Evolutionary conservation across 2,113 vertebrate genomes (phyloP).

Genomic region (Tylochromis polylepis): DNA sequence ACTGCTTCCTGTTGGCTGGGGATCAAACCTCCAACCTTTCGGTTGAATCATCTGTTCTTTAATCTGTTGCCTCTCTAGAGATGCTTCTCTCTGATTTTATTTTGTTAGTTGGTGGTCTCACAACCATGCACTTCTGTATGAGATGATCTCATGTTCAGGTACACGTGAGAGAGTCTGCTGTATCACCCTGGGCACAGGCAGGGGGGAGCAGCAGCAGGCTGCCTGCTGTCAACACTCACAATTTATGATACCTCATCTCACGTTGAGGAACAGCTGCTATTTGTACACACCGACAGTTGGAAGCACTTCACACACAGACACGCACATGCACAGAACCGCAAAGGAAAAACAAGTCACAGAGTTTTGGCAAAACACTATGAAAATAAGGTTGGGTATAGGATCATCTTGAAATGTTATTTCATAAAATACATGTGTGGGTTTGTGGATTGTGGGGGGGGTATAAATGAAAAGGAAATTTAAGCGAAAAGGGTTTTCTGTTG

Average conservation of each 20-base stretch:
- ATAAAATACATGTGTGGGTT: neutral
- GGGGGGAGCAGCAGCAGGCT: conserved; percentile 49
- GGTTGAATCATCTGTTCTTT: neutral
- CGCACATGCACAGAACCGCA: neutral
- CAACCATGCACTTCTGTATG: neutral
- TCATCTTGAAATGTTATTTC: neutral
- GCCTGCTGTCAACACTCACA: conserved; percentile 32
- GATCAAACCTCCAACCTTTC: neutral
- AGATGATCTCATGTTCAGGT: neutral
- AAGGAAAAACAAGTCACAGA: neutral
- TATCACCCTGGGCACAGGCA: conserved; percentile 11
- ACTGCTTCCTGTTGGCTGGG: no score
- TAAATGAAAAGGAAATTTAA: neutral
- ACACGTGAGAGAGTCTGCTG: neutral
- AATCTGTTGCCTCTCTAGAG: neutral
- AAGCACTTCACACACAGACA: neutral
- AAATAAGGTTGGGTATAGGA: neutral
- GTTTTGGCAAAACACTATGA: neutral
- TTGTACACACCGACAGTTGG: conserved; percentile 6
- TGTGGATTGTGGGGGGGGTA: neutral
- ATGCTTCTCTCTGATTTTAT: neutral
- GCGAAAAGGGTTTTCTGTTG: neutral
- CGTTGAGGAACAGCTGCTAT: conserved; percentile 37
- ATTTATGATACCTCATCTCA: conserved; percentile 43
- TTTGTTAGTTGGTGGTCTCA: neutral